Evolutionary conservation across 1,140 invertebrate genomes (phyloP).

Genomic region (Zaprionus taronus): DNA sequence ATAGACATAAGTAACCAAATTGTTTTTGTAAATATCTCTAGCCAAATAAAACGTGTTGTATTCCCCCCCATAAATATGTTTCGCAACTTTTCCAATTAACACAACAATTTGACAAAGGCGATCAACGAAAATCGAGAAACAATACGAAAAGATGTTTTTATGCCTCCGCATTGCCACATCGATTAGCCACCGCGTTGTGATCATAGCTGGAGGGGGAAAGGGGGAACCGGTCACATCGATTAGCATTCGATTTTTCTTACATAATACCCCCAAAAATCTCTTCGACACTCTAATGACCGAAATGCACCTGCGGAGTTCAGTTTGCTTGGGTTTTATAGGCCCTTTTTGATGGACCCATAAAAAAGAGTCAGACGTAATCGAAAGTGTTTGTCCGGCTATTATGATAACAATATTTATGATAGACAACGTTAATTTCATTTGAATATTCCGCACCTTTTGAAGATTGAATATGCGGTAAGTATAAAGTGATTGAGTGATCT

Average conservation of each 20-base stretch:
- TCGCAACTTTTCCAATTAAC: conserved; percentile 43
- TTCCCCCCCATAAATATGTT: conserved; percentile 6
- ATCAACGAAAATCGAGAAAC: conserved; percentile 8
- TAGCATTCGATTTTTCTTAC: conserved; percentile 69
- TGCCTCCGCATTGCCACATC: conserved; percentile 58
- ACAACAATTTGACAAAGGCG: conserved; percentile 54
- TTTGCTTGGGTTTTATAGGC: conserved; percentile 17
- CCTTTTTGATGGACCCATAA: conserved; percentile 1
- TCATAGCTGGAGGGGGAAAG: not conserved
- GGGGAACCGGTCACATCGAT: conserved; percentile 67
- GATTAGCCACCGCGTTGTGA: conserved; percentile 35
- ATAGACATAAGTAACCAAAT: conserved; percentile 41
- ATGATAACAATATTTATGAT: not conserved
- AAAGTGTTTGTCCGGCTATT: not conserved
- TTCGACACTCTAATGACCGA: not conserved
- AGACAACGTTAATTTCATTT: not conserved
- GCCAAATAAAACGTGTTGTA: conserved; percentile 51
- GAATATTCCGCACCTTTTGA: not conserved
- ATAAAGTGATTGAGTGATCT: too few species aligned
- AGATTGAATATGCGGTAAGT: too few species aligned
- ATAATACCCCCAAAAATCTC: conserved; percentile 47
- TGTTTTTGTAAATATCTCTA: conserved; percentile 25
- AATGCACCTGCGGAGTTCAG: conserved; percentile 41
- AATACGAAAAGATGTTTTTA: conserved; percentile 25
- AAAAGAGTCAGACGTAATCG: not conserved